phyloP scores from a whole-genome alignment of 2,797 vertebrate species.

The Merluccius polli region DNA sequence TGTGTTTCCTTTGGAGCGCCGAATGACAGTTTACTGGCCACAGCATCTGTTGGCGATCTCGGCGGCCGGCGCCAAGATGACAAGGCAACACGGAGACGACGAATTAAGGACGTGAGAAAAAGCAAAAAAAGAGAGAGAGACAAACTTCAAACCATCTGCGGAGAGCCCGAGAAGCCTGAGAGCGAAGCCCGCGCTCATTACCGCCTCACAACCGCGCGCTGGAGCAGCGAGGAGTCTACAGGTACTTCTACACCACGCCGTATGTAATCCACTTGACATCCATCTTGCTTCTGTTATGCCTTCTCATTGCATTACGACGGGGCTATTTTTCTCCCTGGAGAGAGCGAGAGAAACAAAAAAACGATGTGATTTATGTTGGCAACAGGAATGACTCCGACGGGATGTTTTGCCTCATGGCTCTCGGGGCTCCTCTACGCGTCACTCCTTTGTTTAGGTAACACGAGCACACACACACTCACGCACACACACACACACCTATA shows the following conservation, averaged over 20 bases:
- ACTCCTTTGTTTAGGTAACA: constrained; percentile 55
- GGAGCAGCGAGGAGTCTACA: background rate
- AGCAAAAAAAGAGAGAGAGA: background rate
- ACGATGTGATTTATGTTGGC: constrained; percentile 49
- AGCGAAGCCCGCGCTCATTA: background rate
- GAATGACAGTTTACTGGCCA: constrained; percentile 19
- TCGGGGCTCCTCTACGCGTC: constrained; percentile 47
- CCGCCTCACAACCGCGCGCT: too few relatives aligned
- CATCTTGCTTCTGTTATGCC: background rate
- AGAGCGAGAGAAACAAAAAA: background rate
- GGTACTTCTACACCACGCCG: background rate
- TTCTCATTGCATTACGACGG: background rate
- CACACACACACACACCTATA: constrained; percentile 1
- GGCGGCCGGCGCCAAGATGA: constrained; percentile 25
- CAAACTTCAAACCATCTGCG: constrained; percentile 39
- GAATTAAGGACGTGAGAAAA: constrained; percentile 25
- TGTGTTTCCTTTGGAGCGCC: constrained; percentile 27
- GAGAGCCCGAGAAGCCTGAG: constrained; percentile 26
- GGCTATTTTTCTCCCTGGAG: background rate
- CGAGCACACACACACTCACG: constrained; percentile 5
- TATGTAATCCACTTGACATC: background rate
- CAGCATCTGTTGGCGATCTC: constrained; percentile 16
- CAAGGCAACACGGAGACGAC: constrained; percentile 42
- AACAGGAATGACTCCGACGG: constrained; percentile 60
- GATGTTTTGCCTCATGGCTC: constrained; percentile 46